Base-by-base conservation (phyloP, 2,888 invertebrate species). In the Torymus aiolomorphi region DNA sequence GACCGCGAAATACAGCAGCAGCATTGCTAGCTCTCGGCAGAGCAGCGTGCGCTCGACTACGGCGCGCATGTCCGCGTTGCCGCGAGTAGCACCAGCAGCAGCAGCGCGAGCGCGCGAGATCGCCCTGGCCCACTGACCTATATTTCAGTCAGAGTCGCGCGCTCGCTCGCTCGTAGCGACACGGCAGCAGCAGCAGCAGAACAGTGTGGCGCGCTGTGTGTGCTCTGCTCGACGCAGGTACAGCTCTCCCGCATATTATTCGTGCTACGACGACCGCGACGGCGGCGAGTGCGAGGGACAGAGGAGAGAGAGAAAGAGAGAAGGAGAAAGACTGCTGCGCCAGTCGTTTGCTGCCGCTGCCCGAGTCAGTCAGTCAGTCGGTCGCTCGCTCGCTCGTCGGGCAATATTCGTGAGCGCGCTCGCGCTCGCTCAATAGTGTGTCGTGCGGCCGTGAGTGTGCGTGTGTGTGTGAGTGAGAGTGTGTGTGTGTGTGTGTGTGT, bases 111-210 rank as follows among this genome's bases (percentile, higher is more conserved):
- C 66, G 72, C 71, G 71, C 70, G 73, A 63, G 89, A 89, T 90
- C 88, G 89, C 90, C 90, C 89, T 90, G 90, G 89, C 90, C 90
- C 88, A 90, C 90, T 90, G 89, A 90, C 90, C 90, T 88, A 90
- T 90, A 90, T 90, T 81, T 70, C 72, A 76, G 75, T 49, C 74
- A 51, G 65, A 52, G 70, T n/a, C 13, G 31, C 56, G 57, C 69
- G 73, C 66, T 20, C 66, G 73, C 69, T 56, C 20, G 51, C 57
- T 49, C 74, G 62, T 49, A 54, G 69, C 54, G 42, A 56, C 42
- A 49, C 10, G 56, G 70, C 49, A 56, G 54, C 54, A 18, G 14
- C 31, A 16, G 31, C 20, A 63, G 63, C 51, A 49, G 73, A 42
- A 42, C 42, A 42, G 42, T 42, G 2, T 14, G 24, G n/a, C 16